Percentiles rank a stretch among this genome's conserved stretches.
Evolutionary conservation across 2,888 invertebrate species (phyloP).

Genomic region (Himalopsyche kuldschensis): DNA sequence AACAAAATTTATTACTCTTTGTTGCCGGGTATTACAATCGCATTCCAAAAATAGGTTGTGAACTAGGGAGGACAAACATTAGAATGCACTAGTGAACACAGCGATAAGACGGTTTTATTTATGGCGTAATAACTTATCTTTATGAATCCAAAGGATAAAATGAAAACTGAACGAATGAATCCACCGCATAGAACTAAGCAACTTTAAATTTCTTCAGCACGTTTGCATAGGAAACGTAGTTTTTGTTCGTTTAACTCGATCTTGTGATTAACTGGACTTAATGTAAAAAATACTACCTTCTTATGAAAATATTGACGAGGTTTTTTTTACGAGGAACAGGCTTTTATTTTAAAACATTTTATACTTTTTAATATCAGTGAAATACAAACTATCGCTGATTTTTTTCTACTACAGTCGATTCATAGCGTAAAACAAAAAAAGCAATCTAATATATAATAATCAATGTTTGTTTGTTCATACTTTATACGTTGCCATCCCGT

Average conservation of each 20-base stretch:
- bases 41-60: neutral
- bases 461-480: too few relatives aligned
- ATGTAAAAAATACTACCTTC: neutral
- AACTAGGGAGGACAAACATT: slow-evolving; percentile 5
- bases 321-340: too few relatives aligned
- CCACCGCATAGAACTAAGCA: neutral
- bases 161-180: slow-evolving; percentile 6
- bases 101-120: slow-evolving; percentile 15
- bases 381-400: too few relatives aligned
- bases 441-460: too few relatives aligned
- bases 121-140: slow-evolving; percentile 19
- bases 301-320: neutral
- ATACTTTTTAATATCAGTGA: too few relatives aligned
- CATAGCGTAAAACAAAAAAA: too few relatives aligned
- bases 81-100: slow-evolving; percentile 15
- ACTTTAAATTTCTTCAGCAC: neutral
- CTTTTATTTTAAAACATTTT: too few relatives aligned
- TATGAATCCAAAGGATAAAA: slow-evolving; percentile 19
- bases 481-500: too few relatives aligned
- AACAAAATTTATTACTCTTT: neutral
- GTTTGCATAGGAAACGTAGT: neutral
- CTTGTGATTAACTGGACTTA: neutral
- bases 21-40: neutral
- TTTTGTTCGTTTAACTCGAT: neutral
- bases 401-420: too few relatives aligned